Base-by-base conservation (phyloP, 2,797 vertebrate species). In the Trematomus bernacchii region DNA sequence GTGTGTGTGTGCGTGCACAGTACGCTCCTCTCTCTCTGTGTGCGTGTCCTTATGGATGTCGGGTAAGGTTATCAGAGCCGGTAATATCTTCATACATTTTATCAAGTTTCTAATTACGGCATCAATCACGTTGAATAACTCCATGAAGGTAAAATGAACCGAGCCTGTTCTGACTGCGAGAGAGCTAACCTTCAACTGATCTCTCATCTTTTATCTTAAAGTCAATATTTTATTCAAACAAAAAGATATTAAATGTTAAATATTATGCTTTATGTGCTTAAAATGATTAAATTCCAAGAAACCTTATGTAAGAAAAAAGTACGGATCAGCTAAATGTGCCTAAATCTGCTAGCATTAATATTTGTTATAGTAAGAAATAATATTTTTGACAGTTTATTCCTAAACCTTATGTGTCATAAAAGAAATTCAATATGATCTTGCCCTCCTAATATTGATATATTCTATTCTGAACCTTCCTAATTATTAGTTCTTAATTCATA, bases 31-130 rank as follows among this genome's bases (percentile, higher is more conserved):
- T 27, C 27, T 27, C 27, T 27, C 27, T 1, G 43, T 58, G 21
- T 61, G 73, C 66, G 42, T 81, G 73, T 80, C 82, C 73, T 80
- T 55, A 14, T 80, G 61, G 71, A 70, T 84, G 69, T 65, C 60
- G 61, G 50, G 51, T 71, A 83, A 92, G 89, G 87, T 91, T 87
- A 89, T 89, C 86, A 54, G 46, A 77, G 74, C 46, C 18, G 11
- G 55, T 64, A 52, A 81, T 84, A 85, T 86, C 84, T 84, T 84
- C 63, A 84, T n/a, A n/a, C n/a, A 77, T 84, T 77, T 72, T 52
- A 86, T 89, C 73, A 89, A 54, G 33, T 73, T 86, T 87, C 23
- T 87, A 91, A 91, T 90, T 86, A 82, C 50, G 18, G 40, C 84
- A 90, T 93, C 86, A 89, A 85, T 93, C 87, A 88, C 43, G 70